A percentile compares a stretch with the other conserved stretches of the same genome.
These are phyloP conservation scores for Dermolepida albohirtum DNA, from an alignment of 2,888 invertebrate genomes.

Conservation along the genomic window DNA sequence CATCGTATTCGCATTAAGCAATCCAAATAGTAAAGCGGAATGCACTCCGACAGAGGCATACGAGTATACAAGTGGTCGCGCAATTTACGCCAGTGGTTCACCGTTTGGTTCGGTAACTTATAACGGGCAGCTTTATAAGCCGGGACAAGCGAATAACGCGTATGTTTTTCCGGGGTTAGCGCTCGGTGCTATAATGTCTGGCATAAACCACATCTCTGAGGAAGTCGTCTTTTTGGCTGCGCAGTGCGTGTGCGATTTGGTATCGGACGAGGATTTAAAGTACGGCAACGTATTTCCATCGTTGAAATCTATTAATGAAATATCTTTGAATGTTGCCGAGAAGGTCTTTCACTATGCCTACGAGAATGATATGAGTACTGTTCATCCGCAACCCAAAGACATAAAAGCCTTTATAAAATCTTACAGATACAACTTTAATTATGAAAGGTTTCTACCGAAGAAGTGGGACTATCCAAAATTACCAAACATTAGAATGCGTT, in stretches of 20 bases:
- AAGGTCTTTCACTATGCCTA: slow-evolving; percentile 87
- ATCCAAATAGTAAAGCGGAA: slow-evolving; percentile 98
- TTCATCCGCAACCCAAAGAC: slow-evolving; percentile 80
- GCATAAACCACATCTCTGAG: slow-evolving; percentile 90
- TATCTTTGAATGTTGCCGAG: slow-evolving; percentile 89
- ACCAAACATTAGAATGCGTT: not conserved
- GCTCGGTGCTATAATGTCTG: slow-evolving; percentile 88
- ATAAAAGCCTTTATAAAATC: slow-evolving; percentile 80
- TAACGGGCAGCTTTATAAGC: slow-evolving; percentile 82
- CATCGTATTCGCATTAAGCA: slow-evolving; percentile 97
- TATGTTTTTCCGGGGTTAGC: slow-evolving; percentile 98
- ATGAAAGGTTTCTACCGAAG: slow-evolving; percentile 74
- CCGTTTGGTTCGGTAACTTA: slow-evolving; percentile 90
- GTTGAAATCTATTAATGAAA: slow-evolving; percentile 81
- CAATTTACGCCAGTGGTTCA: slow-evolving; percentile 96
- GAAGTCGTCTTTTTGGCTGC: slow-evolving; percentile 93
- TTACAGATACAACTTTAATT: slow-evolving; percentile 83
- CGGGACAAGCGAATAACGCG: slow-evolving; percentile 98
- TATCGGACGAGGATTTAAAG: slow-evolving; percentile 82
- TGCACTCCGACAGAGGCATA: slow-evolving; percentile 99
- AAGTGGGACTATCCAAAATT: slow-evolving; percentile 17
- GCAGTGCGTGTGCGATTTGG: slow-evolving; percentile 83
- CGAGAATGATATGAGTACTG: slow-evolving; percentile 79
- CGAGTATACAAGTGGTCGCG: slow-evolving; percentile 86
- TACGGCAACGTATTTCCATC: slow-evolving; percentile 94